Evolutionary conservation across 2,113 vertebrate species (phyloP).

Genomic region (Mobula hypostoma): DNA sequence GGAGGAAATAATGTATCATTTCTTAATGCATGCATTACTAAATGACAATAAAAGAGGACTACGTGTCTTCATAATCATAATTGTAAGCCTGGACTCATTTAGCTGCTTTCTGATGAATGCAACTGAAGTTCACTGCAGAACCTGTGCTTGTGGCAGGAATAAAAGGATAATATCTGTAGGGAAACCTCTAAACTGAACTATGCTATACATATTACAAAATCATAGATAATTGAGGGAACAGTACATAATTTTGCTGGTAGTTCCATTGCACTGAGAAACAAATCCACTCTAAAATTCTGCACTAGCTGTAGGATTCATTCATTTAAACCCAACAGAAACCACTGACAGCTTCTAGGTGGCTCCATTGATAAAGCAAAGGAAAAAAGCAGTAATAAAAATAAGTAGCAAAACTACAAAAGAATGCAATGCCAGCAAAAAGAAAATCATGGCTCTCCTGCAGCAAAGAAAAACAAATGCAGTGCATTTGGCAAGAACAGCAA

Average conservation of each 20-base stretch:
- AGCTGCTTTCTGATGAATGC: background rate
- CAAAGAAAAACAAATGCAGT: background rate
- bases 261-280: too few species aligned
- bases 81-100: too few species aligned
- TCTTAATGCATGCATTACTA: too few species aligned
- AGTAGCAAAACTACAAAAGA: background rate
- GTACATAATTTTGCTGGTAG: too few species aligned
- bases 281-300: too few species aligned
- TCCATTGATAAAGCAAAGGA: background rate
- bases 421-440: background rate
- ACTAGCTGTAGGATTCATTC: too few species aligned
- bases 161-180: background rate
- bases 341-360: background rate
- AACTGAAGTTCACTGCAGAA: background rate
- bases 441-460: background rate
- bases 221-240: too few species aligned
- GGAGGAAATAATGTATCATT: too few species aligned
- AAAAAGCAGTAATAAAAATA: background rate
- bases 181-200: background rate
- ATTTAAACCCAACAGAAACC: background rate
- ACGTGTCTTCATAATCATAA: too few species aligned
- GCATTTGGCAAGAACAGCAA: background rate
- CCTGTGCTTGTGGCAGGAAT: background rate
- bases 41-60: too few species aligned
- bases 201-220: background rate